Base-by-base conservation (phyloP, 2,888 invertebrate species). In the Stenichneumon culpator region DNA sequence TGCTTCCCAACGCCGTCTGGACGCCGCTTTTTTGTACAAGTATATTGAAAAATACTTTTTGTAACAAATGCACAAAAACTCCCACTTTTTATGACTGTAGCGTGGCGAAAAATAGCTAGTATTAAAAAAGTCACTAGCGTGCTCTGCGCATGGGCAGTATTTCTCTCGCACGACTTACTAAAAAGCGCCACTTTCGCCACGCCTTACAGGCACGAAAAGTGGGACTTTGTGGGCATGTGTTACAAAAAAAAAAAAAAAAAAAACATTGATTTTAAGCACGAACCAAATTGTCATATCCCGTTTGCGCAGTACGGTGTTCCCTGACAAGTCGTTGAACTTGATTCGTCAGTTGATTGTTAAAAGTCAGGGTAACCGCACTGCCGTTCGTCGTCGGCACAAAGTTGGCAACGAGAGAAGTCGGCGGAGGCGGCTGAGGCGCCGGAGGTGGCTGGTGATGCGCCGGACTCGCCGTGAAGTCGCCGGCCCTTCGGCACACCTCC, bases 321-420 rank as follows among this genome's bases (percentile, higher is more conserved):
- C 97, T 95, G 2, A 96, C 96, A 73, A 96, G 94, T 89, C 96
- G 95, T 89, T 96, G 96, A 88, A 97, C 97, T 93, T 97, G 97
- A 94, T 96, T 97, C 75, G 96, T 96, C 89, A 97, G 92, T 94
- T 97, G 98, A 94, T 98, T 98, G 95, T 98, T 99, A 94, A 99
- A 98, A 86, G 98, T 98, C 90, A 99, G 97, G 75, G 99, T 98
- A 78, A 99, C 98, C 3, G 94, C 95, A 95, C 97, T 97, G 86
- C 97, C 97, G 85, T 96, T 97, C 22, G 97, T 96, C 87, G 96
- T 96, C 19, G 97, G 97, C 83, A 97, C 97, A 90, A 97, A 96
- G 93, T 97, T 97, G 60, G 97, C 96, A 32, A 97, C 97, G 89
- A 97, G 94, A 60, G 96, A 95, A 92, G 96, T 93, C 93, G 96